Percentiles rank a stretch among this genome's conserved stretches.
phyloP scores from a whole-genome alignment of 2,113 vertebrate species.

The Nannospalax galili region DNA sequence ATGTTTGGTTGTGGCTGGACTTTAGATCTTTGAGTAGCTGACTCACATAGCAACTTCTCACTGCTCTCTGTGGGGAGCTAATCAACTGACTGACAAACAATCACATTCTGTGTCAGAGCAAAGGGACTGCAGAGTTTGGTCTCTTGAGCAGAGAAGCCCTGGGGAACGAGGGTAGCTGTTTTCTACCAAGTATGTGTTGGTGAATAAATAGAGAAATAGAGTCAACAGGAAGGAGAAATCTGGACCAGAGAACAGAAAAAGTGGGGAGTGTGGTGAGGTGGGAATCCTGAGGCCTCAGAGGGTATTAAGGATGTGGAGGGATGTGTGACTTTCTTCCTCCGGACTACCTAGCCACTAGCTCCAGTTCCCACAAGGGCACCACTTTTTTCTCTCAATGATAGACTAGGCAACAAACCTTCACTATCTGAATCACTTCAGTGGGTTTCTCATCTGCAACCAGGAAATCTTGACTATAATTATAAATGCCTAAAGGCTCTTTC shows the following conservation, averaged over 20 bases:
- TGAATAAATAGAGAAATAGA: neutral
- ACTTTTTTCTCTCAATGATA: neutral
- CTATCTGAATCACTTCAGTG: neutral
- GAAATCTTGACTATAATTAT: neutral
- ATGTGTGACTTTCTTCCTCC: neutral
- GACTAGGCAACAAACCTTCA: neutral
- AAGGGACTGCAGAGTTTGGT: neutral
- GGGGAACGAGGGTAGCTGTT: neutral
- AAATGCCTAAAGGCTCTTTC: neutral
- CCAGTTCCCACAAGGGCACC: neutral
- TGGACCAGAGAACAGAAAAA: neutral
- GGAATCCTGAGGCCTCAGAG: neutral
- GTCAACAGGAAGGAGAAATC: neutral
- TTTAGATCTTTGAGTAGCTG: neutral
- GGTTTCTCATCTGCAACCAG: slow-evolving; percentile 8
- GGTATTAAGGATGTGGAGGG: neutral
- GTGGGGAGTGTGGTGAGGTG: too few species aligned
- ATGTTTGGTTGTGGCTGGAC: neutral
- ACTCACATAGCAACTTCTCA: neutral
- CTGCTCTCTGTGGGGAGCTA: neutral
- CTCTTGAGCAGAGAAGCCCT: neutral
- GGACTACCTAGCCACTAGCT: accelerated
- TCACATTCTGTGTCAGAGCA: neutral
- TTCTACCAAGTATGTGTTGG: neutral
- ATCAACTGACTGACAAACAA: neutral